These are phyloP conservation scores for Sebastes dallii DNA, from an alignment of 2,797 vertebrate genomes.

Conservation along the genomic window DNA sequence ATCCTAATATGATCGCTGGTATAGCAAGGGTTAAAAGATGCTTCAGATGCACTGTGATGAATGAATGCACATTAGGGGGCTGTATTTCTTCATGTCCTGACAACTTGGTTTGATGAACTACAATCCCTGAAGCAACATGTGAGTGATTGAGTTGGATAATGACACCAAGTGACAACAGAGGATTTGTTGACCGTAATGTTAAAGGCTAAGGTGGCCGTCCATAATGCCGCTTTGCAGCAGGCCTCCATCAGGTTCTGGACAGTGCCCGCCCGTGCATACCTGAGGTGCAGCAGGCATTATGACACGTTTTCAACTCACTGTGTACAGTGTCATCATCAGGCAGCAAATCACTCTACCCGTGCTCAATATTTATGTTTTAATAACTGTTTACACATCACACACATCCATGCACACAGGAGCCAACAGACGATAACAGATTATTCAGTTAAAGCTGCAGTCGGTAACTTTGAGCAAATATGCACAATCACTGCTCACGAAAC, in stretches of 20 bases:
- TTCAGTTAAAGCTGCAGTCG: background rate
- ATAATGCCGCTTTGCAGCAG: background rate
- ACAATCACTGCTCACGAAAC: too few species aligned
- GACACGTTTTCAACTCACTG: constrained; percentile 31
- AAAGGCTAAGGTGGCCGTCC: background rate
- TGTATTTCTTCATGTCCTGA: background rate
- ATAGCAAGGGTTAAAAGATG: constrained; percentile 14
- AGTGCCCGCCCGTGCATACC: background rate
- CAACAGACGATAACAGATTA: background rate
- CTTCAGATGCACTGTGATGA: background rate
- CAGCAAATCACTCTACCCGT: constrained; percentile 16
- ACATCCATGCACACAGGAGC: constrained; percentile 3
- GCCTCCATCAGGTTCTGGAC: background rate
- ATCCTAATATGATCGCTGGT: constrained; percentile 42
- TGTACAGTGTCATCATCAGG: constrained; percentile 67
- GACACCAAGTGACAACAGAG: constrained; percentile 6
- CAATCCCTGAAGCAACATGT: constrained; percentile 1
- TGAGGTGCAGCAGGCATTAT: too few species aligned
- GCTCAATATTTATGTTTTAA: constrained; percentile 63
- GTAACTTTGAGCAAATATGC: too few species aligned
- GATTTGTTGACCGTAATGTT: constrained; percentile 20
- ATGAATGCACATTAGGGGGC: background rate
- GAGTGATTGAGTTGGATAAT: background rate
- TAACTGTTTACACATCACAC: constrained; percentile 60
- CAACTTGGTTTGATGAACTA: constrained; percentile 14